These are phyloP conservation scores for Sialia sialis DNA, from an alignment of 2,113 vertebrate genomes.

Conservation along the genomic window DNA sequence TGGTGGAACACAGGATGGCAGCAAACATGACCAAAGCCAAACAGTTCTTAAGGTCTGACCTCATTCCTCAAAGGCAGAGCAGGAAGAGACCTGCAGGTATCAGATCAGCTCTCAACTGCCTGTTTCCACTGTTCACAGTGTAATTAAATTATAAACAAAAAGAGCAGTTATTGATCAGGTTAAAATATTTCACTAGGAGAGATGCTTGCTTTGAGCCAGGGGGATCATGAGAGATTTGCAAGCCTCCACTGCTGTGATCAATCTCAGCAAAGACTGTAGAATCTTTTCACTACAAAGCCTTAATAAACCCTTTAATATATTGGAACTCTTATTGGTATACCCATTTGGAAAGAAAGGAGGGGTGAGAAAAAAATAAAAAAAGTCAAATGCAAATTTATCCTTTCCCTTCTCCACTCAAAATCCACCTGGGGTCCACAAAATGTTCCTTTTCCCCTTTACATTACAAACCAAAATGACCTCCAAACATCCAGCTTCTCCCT, in stretches of 20 bases:
- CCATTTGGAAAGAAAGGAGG: too few species aligned
- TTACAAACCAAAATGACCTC: neutral
- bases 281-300: neutral
- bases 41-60: neutral
- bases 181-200: neutral
- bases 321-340: neutral
- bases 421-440: neutral
- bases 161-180: neutral
- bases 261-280: neutral
- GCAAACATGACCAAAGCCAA: accelerated
- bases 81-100: neutral
- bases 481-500: neutral
- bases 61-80: neutral
- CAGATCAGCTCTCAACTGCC: neutral
- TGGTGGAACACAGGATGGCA: neutral
- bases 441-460: neutral
- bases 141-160: constrained; percentile 6
- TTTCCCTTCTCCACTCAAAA: neutral
- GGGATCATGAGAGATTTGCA: neutral
- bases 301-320: neutral
- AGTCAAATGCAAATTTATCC: neutral
- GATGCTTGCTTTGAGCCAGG: neutral
- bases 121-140: neutral
- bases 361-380: too few species aligned
- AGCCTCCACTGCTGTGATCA: neutral